Conservation (phyloP, 2,797 vertebrate genomes). For the Taenioides sp. region DNA sequence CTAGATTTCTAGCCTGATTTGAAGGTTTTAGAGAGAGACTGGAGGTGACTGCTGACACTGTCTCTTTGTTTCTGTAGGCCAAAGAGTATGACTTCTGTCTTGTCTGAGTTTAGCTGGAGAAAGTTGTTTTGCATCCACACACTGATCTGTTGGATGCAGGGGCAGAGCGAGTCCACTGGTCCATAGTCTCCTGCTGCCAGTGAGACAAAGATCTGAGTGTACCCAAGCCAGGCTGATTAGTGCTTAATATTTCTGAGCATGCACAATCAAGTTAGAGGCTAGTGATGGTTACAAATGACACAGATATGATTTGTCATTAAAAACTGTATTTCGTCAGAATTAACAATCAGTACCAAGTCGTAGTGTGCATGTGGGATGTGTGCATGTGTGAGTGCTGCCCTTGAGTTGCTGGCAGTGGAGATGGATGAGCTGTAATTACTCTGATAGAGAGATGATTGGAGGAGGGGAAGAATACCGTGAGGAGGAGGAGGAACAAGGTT, state of each 20-base stretch:
- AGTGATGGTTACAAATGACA: slow-evolving; percentile 62
- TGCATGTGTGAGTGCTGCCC: slow-evolving; percentile 38
- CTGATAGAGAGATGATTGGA: slow-evolving; percentile 65
- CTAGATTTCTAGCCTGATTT: too few relatives aligned
- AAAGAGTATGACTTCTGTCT: too few relatives aligned
- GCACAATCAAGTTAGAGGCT: slow-evolving; percentile 12
- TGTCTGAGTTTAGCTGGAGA: too few relatives aligned
- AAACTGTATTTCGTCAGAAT: slow-evolving; percentile 55
- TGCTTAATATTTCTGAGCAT: slow-evolving; percentile 13
- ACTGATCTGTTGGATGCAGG: too few relatives aligned
- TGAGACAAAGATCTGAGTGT: too few relatives aligned
- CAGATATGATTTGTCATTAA: slow-evolving; percentile 64
- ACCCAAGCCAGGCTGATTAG: slow-evolving; percentile 28
- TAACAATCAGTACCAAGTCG: slow-evolving; percentile 51
- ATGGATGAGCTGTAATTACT: slow-evolving; percentile 73
- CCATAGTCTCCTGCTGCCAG: too few relatives aligned
- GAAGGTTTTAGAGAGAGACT: too few relatives aligned
- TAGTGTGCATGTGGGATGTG: neutral
- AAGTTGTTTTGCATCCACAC: too few relatives aligned
- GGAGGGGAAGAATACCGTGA: slow-evolving; percentile 29
- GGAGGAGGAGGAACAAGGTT: slow-evolving; percentile 58
- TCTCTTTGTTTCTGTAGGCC: too few relatives aligned
- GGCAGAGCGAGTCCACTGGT: too few relatives aligned
- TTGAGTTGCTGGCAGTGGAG: slow-evolving; percentile 63
- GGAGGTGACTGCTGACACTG: too few relatives aligned